Evolutionary conservation across 2,888 invertebrate species (phyloP).

Genomic region (Oxytorus armatus): DNA sequence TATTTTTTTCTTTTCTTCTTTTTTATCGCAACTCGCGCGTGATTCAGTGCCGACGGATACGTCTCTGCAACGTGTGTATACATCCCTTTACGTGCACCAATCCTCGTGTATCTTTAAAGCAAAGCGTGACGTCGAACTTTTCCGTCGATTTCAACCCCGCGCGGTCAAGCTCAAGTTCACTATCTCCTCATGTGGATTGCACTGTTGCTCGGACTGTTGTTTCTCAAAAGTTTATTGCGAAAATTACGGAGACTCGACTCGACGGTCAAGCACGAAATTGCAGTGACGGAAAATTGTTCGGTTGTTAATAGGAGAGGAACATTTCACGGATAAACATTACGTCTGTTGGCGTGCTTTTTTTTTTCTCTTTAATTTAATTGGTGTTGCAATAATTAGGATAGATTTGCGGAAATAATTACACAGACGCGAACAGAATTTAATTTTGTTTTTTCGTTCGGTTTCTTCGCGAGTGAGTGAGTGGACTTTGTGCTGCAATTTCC

Average conservation of each 20-base stretch:
- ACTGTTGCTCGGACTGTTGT: conserved; percentile 73
- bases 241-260: conserved; percentile 67
- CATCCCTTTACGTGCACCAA: background rate
- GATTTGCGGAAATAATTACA: no score
- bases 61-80: background rate
- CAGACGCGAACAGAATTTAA: no score
- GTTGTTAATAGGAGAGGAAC: conserved; percentile 59
- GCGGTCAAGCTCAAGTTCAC: conserved; percentile 65
- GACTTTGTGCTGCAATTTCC: conserved; percentile 3
- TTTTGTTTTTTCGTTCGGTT: no score
- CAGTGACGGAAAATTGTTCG: background rate
- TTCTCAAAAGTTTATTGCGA: conserved; percentile 72
- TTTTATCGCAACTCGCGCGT: background rate
- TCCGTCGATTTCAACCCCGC: conserved; percentile 57
- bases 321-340: conserved; percentile 67
- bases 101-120: background rate
- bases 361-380: no score
- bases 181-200: conserved; percentile 78
- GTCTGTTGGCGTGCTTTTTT: background rate
- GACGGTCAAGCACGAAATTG: conserved; percentile 11
- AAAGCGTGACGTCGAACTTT: conserved; percentile 32
- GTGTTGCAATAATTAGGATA: no score
- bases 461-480: no score
- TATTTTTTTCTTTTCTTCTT: no score
- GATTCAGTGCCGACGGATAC: background rate